These are phyloP conservation scores for Antheraea pernyi DNA, from an alignment of 1,140 invertebrate species.

Conservation along the genomic window DNA sequence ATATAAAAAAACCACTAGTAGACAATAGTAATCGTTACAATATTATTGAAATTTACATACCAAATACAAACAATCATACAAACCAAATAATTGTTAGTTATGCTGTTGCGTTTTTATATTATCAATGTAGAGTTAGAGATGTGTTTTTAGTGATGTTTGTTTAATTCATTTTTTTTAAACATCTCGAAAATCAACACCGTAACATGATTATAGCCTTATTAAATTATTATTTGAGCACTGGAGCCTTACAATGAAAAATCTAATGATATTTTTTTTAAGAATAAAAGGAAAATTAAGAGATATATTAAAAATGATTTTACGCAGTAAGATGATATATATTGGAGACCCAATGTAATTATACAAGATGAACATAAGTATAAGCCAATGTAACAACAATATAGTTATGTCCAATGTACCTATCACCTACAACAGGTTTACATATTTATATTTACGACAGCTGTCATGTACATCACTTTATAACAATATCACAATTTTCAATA, in stretches of 20 bases:
- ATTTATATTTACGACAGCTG: conserved; percentile 59
- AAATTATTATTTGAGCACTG: conserved; percentile 54
- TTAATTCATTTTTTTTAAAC: conserved; percentile 34
- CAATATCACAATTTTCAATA: conserved; percentile 79
- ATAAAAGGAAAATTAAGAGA: not conserved
- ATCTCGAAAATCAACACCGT: conserved; percentile 21
- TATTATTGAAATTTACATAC: no score
- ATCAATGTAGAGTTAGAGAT: no score
- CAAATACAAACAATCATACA: no score
- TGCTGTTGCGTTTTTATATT: no score
- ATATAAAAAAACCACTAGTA: no score
- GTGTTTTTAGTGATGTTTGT: conserved; percentile 13
- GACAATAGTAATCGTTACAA: no score
- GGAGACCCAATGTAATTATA: not conserved
- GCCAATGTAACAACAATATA: conserved; percentile 1
- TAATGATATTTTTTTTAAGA: not conserved
- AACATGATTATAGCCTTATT: conserved; percentile 43
- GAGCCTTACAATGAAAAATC: conserved; percentile 25
- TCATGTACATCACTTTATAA: conserved; percentile 62
- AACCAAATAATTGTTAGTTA: no score
- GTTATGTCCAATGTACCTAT: conserved; percentile 8
- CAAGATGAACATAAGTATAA: not conserved
- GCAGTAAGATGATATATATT: not conserved
- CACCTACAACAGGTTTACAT: conserved; percentile 33
- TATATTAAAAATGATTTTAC: not conserved